Conservation (phyloP, 2,888 invertebrate genomes). For the Conus canariensis region DNA sequence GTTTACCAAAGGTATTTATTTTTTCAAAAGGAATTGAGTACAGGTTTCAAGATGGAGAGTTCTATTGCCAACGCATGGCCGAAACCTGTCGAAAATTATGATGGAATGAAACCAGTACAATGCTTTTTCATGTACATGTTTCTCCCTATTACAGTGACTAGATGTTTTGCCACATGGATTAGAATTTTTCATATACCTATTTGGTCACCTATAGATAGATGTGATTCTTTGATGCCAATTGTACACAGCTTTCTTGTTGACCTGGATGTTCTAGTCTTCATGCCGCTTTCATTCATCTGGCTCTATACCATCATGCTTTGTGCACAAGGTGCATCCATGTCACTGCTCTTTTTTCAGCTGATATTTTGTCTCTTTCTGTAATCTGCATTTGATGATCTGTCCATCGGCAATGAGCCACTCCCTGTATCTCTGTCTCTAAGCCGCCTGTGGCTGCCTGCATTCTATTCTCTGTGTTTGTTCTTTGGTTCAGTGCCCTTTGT, state of each 20-base stretch:
- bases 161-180: constrained; percentile 7
- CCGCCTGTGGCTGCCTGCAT: neutral
- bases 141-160: neutral
- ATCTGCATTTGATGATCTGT: too few relatives aligned
- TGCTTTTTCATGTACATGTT: constrained; percentile 13
- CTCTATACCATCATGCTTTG: neutral
- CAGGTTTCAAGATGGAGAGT: constrained; percentile 8
- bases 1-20: constrained; percentile 19
- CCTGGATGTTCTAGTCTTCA: constrained; percentile 17
- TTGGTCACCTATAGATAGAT: neutral
- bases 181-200: neutral
- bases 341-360: neutral
- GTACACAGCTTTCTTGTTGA: constrained; percentile 22
- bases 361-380: too few relatives aligned
- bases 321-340: neutral
- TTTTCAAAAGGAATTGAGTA: neutral
- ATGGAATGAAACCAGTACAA: neutral
- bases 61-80: neutral
- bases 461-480: neutral
- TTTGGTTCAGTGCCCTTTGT: neutral
- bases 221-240: constrained; percentile 4
- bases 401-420: too few relatives aligned
- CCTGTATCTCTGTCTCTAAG: neutral
- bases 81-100: neutral
- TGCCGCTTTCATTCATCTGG: neutral